Conservation (phyloP, 2,888 invertebrate species). For the Petrolisthes manimaculis region DNA sequence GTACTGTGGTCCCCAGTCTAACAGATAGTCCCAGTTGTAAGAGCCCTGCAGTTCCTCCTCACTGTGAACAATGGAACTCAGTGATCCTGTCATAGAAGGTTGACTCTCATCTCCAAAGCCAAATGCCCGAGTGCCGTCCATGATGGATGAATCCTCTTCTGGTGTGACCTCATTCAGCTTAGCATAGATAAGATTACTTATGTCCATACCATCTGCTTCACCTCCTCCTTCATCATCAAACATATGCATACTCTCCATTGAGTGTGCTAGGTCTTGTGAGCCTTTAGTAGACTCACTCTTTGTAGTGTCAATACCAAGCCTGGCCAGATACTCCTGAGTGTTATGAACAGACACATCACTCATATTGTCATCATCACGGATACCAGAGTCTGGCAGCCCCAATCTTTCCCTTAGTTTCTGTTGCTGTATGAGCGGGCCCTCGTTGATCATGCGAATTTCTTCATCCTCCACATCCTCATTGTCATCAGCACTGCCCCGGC, state of each 20-base stretch:
- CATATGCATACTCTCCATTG: conserved; percentile 86
- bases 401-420: conserved; percentile 68
- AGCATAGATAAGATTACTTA: conserved; percentile 92
- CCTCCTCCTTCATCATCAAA: conserved; percentile 90
- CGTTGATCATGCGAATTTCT: conserved; percentile 97
- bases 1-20: conserved; percentile 97
- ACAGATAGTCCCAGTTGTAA: conserved; percentile 97
- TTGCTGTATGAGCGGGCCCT: conserved; percentile 82
- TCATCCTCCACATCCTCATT: conserved; percentile 87
- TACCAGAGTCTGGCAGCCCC: conserved; percentile 68
- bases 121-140: conserved; percentile 68
- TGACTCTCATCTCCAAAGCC: conserved; percentile 67
- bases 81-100: conserved; percentile 89
- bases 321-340: conserved; percentile 94
- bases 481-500: conserved; percentile 95
- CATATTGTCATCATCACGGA: conserved; percentile 77
- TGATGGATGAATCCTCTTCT: conserved; percentile 69
- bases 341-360: conserved; percentile 93
- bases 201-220: conserved; percentile 81
- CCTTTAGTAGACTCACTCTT: conserved; percentile 68
- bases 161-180: conserved; percentile 88
- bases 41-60: conserved; percentile 97
- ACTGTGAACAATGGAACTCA: conserved; percentile 94
- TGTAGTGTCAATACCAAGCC: conserved; percentile 86
- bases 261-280: conserved; percentile 74